Evolutionary conservation across 1,140 invertebrate genomes (phyloP), one percentile per base, ranked within the genome.

Genomic region (Phthorimaea operculella): DNA sequence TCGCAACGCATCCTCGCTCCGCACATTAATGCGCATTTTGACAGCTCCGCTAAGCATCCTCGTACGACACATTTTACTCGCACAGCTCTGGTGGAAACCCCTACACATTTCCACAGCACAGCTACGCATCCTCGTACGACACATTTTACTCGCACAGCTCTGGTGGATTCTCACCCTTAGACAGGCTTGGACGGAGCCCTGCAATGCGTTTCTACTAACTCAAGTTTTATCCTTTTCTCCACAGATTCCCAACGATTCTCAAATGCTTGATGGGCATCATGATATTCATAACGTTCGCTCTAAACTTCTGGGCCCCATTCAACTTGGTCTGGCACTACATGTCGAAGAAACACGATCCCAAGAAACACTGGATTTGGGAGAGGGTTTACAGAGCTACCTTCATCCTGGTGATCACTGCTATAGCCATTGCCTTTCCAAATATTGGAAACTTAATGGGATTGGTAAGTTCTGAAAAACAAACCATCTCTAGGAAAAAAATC

Each of bases 251-350:
- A 33, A 74, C 72, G 51, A 64, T 82, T 0, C 58, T 82, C 0
- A 80, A 80, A 62, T 70, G 66, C 50, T 44, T 82, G 0, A 83
- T 83, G 71, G 78, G 71, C 0, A 17, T 79, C 2, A 82, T 83
- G 79, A 79, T 82, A 10, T 83, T 78, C 49, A 68, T 83, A 7
- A 83, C 80, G 0, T 81, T 81, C 14, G 80, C 75, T 0, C 63
- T 83, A 0, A 81, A 81, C 59, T 83, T 78, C 58, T 83, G 80
- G 80, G 78, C 76, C 0, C 80, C 80, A 0, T 83, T 83, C 52
- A 79, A 83, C 57, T 60, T 83, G 7, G 75, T 79, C 0, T 83
- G 80, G 80, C 62, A 73, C 54, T 83, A 83, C 44, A 33, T 81
- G 11, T 68, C 70, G 0, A 74, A 75, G 50, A 73, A 63, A 55